phyloP scores from a whole-genome alignment of 2,113 vertebrate species.

The Platichthys stellatus region DNA sequence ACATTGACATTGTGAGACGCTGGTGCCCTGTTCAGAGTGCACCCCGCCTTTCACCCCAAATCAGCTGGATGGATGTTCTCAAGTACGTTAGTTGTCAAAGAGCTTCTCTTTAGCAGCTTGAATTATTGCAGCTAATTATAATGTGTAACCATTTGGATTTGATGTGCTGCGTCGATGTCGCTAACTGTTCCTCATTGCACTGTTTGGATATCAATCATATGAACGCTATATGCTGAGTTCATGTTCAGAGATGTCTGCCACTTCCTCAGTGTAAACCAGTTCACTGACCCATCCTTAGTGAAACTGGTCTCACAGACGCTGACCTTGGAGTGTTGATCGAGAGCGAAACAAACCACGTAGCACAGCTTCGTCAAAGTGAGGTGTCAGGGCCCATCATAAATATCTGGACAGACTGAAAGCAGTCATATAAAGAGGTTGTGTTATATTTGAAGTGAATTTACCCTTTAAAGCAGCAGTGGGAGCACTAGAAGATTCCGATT shows the following conservation, averaged over 20 bases:
- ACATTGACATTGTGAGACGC: no score
- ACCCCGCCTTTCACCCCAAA: no score
- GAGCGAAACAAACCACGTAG: not conserved
- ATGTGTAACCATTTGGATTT: not conserved
- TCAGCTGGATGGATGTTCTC: no score
- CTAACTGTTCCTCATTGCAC: no score
- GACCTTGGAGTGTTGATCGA: not conserved
- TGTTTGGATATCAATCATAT: no score
- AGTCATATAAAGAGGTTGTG: not conserved
- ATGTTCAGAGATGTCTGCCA: not conserved
- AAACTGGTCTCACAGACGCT: not conserved
- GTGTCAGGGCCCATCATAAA: not conserved
- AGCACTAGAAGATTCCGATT: constrained; percentile 14
- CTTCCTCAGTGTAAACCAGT: no score
- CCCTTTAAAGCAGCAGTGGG: constrained; percentile 15
- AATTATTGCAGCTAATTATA: not conserved
- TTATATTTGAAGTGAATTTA: constrained; percentile 17
- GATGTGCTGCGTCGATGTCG: not conserved
- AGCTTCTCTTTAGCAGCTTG: not conserved
- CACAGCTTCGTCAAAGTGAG: not conserved
- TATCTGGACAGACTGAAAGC: not conserved
- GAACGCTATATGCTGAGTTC: no score
- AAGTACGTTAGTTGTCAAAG: no score
- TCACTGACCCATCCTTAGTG: no score
- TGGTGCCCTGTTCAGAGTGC: no score